Conservation (phyloP, 2,113 vertebrate genomes). For the Pseudopodoces humilis region DNA sequence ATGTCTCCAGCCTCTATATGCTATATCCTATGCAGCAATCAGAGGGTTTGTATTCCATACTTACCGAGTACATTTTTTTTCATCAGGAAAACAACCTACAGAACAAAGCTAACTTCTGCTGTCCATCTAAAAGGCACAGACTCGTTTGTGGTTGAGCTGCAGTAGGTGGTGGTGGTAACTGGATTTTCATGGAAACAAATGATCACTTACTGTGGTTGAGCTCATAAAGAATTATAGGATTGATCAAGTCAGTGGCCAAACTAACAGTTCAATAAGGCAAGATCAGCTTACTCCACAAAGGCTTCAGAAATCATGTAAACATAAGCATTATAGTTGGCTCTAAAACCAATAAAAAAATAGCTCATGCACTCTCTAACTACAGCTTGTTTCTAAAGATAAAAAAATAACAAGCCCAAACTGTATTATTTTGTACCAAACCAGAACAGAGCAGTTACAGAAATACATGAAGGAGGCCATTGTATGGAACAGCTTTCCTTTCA, state of each 20-base stretch:
- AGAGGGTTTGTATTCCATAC: not conserved
- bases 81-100: not conserved
- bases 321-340: not conserved
- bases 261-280: not conserved
- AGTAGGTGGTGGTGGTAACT: not conserved
- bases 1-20: not conserved
- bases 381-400: not conserved
- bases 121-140: not conserved
- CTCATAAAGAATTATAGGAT: not conserved
- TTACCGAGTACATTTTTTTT: not conserved
- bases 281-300: not conserved
- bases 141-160: not conserved
- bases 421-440: not conserved
- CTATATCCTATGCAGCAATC: not conserved
- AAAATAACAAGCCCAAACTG: not conserved
- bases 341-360: conserved; percentile 4
- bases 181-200: not conserved
- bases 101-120: not conserved
- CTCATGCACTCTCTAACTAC: not conserved
- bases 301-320: not conserved
- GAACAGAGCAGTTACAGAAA: conserved; percentile 49
- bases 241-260: not conserved
- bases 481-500: conserved; percentile 33
- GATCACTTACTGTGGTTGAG: not conserved
- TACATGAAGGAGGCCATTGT: conserved; percentile 2